These are phyloP conservation scores for Melanotaenia duboulayi DNA, from an alignment of 2,113 vertebrate species.

Conservation along the genomic window DNA sequence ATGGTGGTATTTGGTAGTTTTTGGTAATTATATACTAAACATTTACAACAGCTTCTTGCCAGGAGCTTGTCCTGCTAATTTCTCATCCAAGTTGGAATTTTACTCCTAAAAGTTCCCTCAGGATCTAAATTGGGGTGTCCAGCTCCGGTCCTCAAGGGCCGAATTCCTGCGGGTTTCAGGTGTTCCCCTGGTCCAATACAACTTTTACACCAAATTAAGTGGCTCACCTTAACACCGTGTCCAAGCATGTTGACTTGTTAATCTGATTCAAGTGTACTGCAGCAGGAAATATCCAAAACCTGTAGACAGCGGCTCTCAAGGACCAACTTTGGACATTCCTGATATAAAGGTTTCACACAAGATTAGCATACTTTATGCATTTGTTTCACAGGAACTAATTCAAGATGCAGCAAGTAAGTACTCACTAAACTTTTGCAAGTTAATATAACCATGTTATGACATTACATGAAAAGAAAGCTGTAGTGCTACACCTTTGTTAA, in stretches of 20 bases:
- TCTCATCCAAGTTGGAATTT: background rate
- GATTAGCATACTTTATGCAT: background rate
- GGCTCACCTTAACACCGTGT: too few species aligned
- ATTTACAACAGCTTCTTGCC: background rate
- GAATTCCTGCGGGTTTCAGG: too few species aligned
- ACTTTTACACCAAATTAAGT: too few species aligned
- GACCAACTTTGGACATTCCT: too few species aligned
- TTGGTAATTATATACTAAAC: background rate
- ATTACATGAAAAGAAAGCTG: background rate
- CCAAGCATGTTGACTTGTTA: too few species aligned
- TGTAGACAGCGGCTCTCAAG: too few species aligned
- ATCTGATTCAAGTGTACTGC: too few species aligned
- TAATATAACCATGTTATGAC: background rate
- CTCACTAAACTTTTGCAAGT: background rate
- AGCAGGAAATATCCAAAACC: too few species aligned
- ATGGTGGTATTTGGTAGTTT: background rate
- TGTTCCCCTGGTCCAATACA: too few species aligned
- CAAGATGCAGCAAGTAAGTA: background rate
- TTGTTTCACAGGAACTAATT: background rate
- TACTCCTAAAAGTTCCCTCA: background rate
- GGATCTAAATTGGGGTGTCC: constrained; percentile 15
- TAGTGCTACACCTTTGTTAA: too few species aligned
- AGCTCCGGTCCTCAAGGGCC: too few species aligned
- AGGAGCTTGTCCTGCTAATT: constrained; percentile 3
- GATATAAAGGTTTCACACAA: too few species aligned